Evolutionary conservation across 2,113 vertebrate species (phyloP).

Genomic region (Anser cygnoides): DNA sequence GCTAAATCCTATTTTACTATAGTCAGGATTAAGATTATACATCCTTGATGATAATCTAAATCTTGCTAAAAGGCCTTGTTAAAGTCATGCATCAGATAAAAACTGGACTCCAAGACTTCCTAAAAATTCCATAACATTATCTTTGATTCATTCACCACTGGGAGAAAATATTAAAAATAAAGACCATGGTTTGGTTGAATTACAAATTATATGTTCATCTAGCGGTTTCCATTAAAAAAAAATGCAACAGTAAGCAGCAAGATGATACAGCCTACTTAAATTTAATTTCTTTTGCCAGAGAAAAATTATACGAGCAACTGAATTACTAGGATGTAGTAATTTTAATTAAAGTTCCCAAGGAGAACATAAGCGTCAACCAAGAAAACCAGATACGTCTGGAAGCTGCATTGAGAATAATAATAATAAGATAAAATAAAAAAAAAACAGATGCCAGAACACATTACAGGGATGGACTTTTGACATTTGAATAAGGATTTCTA

Average conservation of each 20-base stretch:
- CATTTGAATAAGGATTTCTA: slow-evolving; percentile 7
- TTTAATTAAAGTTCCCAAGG: slow-evolving; percentile 43
- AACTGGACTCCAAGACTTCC: background rate
- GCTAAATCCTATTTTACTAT: slow-evolving; percentile 29
- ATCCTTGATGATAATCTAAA: background rate
- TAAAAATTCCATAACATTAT: background rate
- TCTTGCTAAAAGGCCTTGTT: background rate
- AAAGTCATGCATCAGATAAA: background rate
- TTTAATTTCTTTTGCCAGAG: slow-evolving; percentile 7
- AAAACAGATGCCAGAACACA: background rate
- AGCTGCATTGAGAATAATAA: background rate
- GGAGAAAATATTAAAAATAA: background rate
- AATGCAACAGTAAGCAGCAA: background rate
- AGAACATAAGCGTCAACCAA: slow-evolving; percentile 9
- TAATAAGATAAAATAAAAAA: background rate
- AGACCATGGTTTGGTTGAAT: background rate
- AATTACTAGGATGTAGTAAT: background rate
- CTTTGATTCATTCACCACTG: background rate
- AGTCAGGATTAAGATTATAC: background rate
- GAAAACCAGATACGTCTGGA: slow-evolving; percentile 5
- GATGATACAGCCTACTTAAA: background rate
- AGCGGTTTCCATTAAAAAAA: background rate
- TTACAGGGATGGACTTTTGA: slow-evolving; percentile 1
- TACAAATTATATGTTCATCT: background rate
- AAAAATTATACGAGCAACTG: slow-evolving; percentile 16